Evolutionary conservation across 2,888 invertebrate species (phyloP).

Genomic region (Myathropa florea): DNA sequence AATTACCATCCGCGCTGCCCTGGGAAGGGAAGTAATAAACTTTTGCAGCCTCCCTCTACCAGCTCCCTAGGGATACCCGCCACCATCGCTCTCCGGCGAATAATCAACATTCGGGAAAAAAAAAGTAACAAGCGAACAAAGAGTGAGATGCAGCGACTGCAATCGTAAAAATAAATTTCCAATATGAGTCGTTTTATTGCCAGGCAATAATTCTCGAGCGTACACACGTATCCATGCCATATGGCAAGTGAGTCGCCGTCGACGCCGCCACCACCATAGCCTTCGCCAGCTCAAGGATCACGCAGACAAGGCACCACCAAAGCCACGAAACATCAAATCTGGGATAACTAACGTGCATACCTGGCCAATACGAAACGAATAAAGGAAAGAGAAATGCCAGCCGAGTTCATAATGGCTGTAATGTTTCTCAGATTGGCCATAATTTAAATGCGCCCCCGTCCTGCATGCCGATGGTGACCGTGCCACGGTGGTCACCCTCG

Average conservation of each 20-base stretch:
- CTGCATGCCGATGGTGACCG: conserved; percentile 1
- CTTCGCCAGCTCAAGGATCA: conserved; percentile 23
- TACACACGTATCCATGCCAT: conserved; percentile 60
- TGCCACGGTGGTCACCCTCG: background rate
- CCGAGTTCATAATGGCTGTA: conserved; percentile 73
- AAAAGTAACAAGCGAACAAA: conserved; percentile 37
- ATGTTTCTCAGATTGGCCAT: conserved; percentile 74
- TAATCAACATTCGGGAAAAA: conserved; percentile 57
- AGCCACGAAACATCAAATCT: conserved; percentile 55
- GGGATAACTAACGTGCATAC: conserved; percentile 43
- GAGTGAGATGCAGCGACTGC: conserved; percentile 42
- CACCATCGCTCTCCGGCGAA: conserved; percentile 13
- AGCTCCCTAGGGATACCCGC: background rate
- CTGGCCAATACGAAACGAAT: conserved; percentile 10
- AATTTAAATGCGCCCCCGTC: conserved; percentile 73
- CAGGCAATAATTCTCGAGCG: conserved; percentile 72
- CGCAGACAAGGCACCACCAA: conserved; percentile 48
- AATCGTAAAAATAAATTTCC: conserved; percentile 74
- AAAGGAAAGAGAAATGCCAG: conserved; percentile 63
- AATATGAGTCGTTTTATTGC: conserved; percentile 74
- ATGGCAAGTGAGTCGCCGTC: conserved; percentile 46
- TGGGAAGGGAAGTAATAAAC: conserved; percentile 69
- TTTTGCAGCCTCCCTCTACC: conserved; percentile 22
- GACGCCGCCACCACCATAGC: conserved; percentile 21
- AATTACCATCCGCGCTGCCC: conserved; percentile 61